Base-by-base conservation (phyloP, 2,888 invertebrate species). In the Amorpha juglandis region DNA sequence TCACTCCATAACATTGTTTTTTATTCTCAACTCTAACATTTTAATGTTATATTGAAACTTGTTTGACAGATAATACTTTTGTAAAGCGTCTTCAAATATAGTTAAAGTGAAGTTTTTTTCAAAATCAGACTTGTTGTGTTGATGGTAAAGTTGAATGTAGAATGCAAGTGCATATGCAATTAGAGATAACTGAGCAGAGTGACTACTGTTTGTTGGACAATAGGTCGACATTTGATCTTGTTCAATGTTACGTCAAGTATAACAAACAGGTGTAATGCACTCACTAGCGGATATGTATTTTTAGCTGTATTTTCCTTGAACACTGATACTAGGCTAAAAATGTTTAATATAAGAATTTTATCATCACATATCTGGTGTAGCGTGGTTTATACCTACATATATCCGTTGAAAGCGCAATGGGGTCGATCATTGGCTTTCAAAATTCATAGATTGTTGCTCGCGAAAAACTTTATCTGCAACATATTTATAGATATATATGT, bases 1-100 rank as follows among this genome's bases (percentile, higher is more conserved):
- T 85, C 80, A 79, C 83, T 82, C 70, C 6, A 14, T 8, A n/a
- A 12, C n/a, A 1, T 19, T 58, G 42, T 42, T 58, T 7, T 58
- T 38, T 2, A n/a, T 62, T 47, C 21, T 42, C 42, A 19, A 58
- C 58, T 38, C 12, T 42, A 58, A 38, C 6, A 12, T 1, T 6
- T 19, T 12, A 1, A 1, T 0, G 1, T 42, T 42, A 19, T n/a
- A 1, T 42, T 42, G 11, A 19, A 12, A 4, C 11, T 42, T 55
- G 3, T 11, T 14, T 11, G 21, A 6, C 58, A 58, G 8, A 14
- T 6, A 6, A 12, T 58, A 21, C 16, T 42, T 42, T 58, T 14
- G 38, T 58, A 19, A 42, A 42, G 11, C 1, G 1, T 42, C 42
- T 58, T 58, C 19, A 42, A 19, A 38, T 14, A 38, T 8, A 38